These are phyloP conservation scores for Ephialtes manifestator DNA, from an alignment of 2,888 invertebrate species.

Conservation along the genomic window DNA sequence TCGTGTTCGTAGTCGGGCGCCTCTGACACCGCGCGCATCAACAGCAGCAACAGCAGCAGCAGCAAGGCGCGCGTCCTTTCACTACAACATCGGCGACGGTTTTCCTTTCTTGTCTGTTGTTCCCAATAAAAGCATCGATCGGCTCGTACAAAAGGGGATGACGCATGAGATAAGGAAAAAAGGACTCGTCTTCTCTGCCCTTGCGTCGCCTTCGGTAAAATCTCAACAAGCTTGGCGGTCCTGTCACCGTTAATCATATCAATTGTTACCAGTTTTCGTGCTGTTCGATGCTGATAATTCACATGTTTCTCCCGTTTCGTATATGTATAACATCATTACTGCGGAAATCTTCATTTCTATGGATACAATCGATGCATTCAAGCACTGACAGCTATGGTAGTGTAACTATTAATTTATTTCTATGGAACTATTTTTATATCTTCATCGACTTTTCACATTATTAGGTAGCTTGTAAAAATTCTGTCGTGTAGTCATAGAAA, in stretches of 20 bases:
- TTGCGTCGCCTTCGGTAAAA: slow-evolving; percentile 21
- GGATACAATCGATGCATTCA: neutral
- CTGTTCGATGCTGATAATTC: neutral
- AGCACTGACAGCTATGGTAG: neutral
- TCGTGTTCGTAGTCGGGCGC: slow-evolving; percentile 47
- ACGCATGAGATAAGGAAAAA: slow-evolving; percentile 65
- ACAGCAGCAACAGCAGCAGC: neutral
- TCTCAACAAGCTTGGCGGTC: slow-evolving; percentile 21
- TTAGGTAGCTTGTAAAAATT: too few relatives aligned
- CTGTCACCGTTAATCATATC: slow-evolving; percentile 7
- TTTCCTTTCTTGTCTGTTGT: slow-evolving; percentile 54
- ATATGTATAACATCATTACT: neutral
- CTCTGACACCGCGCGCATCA: slow-evolving; percentile 14
- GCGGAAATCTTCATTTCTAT: neutral
- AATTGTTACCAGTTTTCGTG: slow-evolving; percentile 7
- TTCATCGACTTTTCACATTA: too few relatives aligned
- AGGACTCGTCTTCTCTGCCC: slow-evolving; percentile 49
- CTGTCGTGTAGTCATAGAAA: too few relatives aligned
- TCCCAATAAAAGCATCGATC: slow-evolving; percentile 72
- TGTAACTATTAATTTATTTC: neutral
- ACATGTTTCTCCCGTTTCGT: neutral
- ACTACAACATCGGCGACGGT: slow-evolving; percentile 43
- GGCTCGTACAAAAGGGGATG: slow-evolving; percentile 58
- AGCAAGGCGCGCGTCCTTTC: slow-evolving; percentile 30
- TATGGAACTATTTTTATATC: too few relatives aligned